Percentiles rank a stretch among this genome's conserved stretches.
These are phyloP conservation scores for Bostrychus sinensis DNA, from an alignment of 2,113 vertebrate genomes.

Conservation along the genomic window DNA sequence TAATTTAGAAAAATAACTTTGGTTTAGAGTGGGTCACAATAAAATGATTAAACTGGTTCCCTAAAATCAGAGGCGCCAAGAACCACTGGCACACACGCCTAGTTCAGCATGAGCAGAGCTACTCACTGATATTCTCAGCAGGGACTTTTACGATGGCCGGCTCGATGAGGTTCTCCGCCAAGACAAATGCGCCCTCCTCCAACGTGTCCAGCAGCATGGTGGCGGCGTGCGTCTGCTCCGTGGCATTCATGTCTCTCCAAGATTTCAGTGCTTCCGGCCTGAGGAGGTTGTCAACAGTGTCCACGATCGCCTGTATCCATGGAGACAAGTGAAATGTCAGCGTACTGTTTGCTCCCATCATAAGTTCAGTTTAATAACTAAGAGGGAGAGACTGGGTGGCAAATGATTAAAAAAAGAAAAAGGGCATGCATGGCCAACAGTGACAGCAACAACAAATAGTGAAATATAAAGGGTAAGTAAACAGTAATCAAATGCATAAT, in stretches of 20 bases:
- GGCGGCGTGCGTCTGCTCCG: slow-evolving; percentile 94
- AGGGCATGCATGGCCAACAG: slow-evolving; percentile 58
- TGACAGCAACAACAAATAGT: slow-evolving; percentile 44
- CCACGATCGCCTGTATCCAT: slow-evolving; percentile 94
- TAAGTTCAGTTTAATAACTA: slow-evolving; percentile 55
- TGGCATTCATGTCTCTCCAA: slow-evolving; percentile 98
- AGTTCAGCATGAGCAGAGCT: slow-evolving; percentile 25
- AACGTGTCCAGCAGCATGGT: slow-evolving; percentile 97
- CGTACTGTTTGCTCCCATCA: slow-evolving; percentile 35
- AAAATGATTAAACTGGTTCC: too few relatives aligned
- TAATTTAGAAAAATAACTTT: too few relatives aligned
- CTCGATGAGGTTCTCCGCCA: slow-evolving; percentile 97
- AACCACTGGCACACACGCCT: slow-evolving; percentile 22
- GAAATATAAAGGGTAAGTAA: slow-evolving; percentile 34
- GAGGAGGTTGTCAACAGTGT: slow-evolving; percentile 98
- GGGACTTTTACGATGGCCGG: slow-evolving; percentile 96
- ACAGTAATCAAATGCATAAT: slow-evolving; percentile 53
- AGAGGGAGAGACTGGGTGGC: slow-evolving; percentile 35
- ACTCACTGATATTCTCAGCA: slow-evolving; percentile 96
- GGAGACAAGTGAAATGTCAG: slow-evolving; percentile 76
- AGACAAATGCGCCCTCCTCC: slow-evolving; percentile 97
- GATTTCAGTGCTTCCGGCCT: slow-evolving; percentile 94
- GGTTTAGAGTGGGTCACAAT: too few relatives aligned
- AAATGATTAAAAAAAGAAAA: slow-evolving; percentile 56
- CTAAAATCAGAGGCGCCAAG: too few relatives aligned